Conservation (phyloP, 2,888 invertebrate species). For the Calameuta pallipes region DNA sequence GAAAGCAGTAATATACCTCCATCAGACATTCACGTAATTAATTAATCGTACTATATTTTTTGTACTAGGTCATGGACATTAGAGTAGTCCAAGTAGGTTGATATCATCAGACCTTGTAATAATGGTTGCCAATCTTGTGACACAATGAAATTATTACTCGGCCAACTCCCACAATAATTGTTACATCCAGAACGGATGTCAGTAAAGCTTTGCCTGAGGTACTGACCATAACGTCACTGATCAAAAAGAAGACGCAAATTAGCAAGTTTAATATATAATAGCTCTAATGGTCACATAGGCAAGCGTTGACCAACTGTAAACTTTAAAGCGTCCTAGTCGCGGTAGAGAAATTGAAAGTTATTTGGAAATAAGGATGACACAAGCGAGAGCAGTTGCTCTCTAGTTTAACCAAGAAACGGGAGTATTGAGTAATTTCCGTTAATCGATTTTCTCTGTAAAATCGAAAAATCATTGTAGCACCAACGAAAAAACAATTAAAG, state of each 20-base stretch:
- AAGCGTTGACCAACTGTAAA: neutral
- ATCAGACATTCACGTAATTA: constrained; percentile 24
- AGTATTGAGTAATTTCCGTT: neutral
- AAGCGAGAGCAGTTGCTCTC: constrained; percentile 1
- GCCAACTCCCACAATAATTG: constrained; percentile 26
- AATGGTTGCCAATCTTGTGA: constrained; percentile 32
- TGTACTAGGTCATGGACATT: constrained; percentile 2
- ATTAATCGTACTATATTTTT: constrained; percentile 20
- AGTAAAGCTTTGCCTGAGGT: neutral
- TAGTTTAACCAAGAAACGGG: neutral
- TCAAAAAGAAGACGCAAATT: neutral
- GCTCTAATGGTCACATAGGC: neutral
- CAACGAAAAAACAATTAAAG: neutral
- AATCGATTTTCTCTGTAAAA: neutral
- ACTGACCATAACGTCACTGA: too few relatives aligned
- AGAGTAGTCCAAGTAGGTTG: constrained; percentile 6
- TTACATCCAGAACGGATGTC: neutral
- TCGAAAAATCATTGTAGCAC: neutral
- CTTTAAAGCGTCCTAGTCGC: neutral
- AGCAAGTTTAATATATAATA: neutral
- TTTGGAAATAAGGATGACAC: constrained; percentile 6
- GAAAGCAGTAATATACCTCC: constrained; percentile 17
- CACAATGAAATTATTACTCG: constrained; percentile 29
- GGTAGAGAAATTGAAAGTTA: neutral
- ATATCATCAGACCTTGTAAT: constrained; percentile 37